Evolutionary conservation across 2,888 invertebrate genomes (phyloP), one percentile per base, ranked within the genome.

Genomic region (Odontocolon sp.): DNA sequence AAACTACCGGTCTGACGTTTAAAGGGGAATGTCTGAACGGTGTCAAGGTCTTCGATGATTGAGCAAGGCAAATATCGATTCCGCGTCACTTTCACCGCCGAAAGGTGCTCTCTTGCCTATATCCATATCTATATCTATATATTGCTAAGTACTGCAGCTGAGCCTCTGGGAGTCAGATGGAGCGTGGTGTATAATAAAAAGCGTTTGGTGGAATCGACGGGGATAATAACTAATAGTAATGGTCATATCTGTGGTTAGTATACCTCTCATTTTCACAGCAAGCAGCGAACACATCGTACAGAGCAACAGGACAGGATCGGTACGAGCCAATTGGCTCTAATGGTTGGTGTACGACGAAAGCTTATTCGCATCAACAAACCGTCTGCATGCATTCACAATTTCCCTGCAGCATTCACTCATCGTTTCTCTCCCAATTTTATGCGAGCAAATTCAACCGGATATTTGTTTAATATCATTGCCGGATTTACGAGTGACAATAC

Each of bases 21-120:
- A 61, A 70, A 54, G 52, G 52, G 16, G 52, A 54, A 31, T 23
- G 28, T 23, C 50, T 36, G 28, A 64, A 75, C 57, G 28, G 57
- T 69, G 72, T 50, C 61, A 56, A 68, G 45, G 57, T 56, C 36
- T 28, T 26, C 23, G 64, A 33, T 40, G 4, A 63, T 64, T 57
- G 42, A 36, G 63, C 72, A 68, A 72, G 9, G 8, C 26, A 40
- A 33, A 61, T 64, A 76, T 70, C 64, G 70, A 79, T 63, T 56
- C 68, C 63, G 40, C 80, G 76, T 82, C 78, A 83, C 86, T 86
- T 86, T 86, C 82, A 83, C 85, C 78, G 69, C 70, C 80, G 75
- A 82, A 80, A 79, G 80, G 77, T 50, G 54, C 59, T 14, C 14
- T 47, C 28, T 8, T 1, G 9, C 50, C n/a, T 28, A n/a, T 1